A percentile compares a stretch with the other conserved stretches of the same genome.
Conservation (phyloP, 2,113 vertebrate genomes). For the Amblyornis subalaris region DNA sequence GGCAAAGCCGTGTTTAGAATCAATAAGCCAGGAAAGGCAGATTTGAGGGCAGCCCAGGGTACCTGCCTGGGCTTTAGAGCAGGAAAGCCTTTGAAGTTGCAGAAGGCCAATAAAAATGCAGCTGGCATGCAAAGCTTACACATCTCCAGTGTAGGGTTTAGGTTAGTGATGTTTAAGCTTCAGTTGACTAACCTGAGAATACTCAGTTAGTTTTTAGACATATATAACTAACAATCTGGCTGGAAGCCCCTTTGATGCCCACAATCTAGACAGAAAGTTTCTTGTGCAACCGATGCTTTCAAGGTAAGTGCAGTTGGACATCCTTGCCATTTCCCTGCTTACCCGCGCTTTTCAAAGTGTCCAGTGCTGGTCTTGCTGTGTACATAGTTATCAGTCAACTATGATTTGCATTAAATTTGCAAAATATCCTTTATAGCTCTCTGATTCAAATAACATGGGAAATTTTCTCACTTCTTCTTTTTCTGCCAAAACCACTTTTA, state of each 20-base stretch:
- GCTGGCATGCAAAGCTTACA: constrained; percentile 64
- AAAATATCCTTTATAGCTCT: background rate
- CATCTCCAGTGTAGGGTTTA: background rate
- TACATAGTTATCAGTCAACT: background rate
- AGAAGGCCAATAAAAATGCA: constrained; percentile 76
- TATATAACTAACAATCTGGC: background rate
- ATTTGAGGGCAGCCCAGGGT: constrained; percentile 17
- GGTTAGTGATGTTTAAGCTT: constrained; percentile 17
- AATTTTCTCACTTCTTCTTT: background rate
- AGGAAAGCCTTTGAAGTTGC: constrained; percentile 76
- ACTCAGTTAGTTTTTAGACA: background rate
- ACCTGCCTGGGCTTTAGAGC: constrained; percentile 66
- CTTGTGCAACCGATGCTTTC: background rate
- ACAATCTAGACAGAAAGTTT: background rate
- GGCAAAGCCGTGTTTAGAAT: constrained; percentile 67
- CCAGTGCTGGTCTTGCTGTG: background rate
- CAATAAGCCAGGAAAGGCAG: constrained; percentile 63
- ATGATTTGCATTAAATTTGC: background rate
- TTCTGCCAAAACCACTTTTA: background rate
- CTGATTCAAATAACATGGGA: background rate
- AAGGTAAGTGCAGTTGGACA: background rate
- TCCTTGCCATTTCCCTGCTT: background rate
- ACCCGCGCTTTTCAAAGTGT: background rate
- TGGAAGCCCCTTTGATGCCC: background rate
- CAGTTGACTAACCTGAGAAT: background rate